These are phyloP conservation scores for Micrasema minimum DNA, from an alignment of 1,140 invertebrate species.

Conservation along the genomic window DNA sequence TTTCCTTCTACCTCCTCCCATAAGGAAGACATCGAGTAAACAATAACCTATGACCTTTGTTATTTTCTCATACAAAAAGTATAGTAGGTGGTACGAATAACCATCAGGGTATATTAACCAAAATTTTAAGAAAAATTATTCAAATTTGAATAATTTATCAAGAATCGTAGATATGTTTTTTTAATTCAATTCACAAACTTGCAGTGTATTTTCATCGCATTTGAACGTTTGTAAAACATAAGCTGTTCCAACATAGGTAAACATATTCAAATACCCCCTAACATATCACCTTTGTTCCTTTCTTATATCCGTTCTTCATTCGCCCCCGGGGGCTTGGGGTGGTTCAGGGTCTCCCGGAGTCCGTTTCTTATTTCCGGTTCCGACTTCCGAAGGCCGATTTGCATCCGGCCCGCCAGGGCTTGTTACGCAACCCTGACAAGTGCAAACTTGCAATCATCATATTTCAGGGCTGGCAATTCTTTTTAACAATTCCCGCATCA, in stretches of 20 bases:
- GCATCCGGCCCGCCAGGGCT: conserved; percentile 6
- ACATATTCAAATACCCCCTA: not conserved
- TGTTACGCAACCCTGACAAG: conserved; percentile 16
- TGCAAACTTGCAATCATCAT: conserved; percentile 24
- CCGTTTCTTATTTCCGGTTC: conserved; percentile 21
- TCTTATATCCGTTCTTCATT: not conserved
- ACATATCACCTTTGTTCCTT: not conserved
- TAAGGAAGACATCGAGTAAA: too few relatives aligned
- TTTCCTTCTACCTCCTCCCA: too few relatives aligned
- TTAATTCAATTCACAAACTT: too few relatives aligned
- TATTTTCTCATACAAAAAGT: too few relatives aligned
- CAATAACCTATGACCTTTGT: too few relatives aligned
- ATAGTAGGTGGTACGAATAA: too few relatives aligned
- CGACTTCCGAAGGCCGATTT: conserved; percentile 18
- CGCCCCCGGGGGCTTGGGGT: not conserved
- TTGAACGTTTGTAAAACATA: not conserved
- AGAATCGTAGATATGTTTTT: too few relatives aligned
- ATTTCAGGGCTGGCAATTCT: conserved; percentile 7
- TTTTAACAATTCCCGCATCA: not conserved
- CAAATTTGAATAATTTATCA: too few relatives aligned
- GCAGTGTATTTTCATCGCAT: too few relatives aligned
- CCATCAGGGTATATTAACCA: too few relatives aligned
- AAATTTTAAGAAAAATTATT: too few relatives aligned
- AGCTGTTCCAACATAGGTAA: not conserved
- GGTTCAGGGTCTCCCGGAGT: not conserved